Percentiles rank a stretch among this genome's conserved stretches.
Conservation (phyloP, 1,140 invertebrate species). For the Listronotus bonariensis region DNA sequence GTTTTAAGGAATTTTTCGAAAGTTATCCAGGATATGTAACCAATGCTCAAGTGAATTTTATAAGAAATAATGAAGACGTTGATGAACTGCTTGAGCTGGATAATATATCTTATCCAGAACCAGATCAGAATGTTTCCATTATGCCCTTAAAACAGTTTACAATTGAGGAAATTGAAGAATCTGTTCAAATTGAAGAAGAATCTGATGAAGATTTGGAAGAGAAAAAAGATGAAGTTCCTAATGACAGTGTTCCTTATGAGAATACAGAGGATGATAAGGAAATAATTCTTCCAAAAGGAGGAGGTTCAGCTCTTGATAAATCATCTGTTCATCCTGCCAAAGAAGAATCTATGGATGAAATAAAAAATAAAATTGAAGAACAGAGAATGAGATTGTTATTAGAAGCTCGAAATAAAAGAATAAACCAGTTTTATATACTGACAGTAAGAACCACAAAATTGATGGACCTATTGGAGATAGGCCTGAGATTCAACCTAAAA, state of each 20-base stretch:
- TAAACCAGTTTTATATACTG: constrained; percentile 5
- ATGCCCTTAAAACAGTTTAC: constrained; percentile 39
- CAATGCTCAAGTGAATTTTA: constrained; percentile 65
- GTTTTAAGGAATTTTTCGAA: constrained; percentile 80
- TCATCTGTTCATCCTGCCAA: not conserved
- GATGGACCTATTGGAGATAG: constrained; percentile 13
- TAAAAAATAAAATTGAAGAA: constrained; percentile 30
- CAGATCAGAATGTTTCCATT: constrained; percentile 18
- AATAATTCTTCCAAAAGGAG: constrained; percentile 13
- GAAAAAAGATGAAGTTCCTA: constrained; percentile 15
- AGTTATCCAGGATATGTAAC: constrained; percentile 77
- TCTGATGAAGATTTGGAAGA: constrained; percentile 14
- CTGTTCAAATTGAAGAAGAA: constrained; percentile 18
- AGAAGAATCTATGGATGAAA: constrained; percentile 12
- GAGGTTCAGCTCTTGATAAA: constrained; percentile 14
- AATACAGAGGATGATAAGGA: not conserved
- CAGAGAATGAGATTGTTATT: constrained; percentile 17
- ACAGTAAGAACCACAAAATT: constrained; percentile 12
- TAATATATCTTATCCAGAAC: constrained; percentile 45
- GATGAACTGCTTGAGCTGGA: constrained; percentile 55
- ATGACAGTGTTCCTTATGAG: constrained; percentile 4
- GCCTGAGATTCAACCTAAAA: constrained; percentile 1
- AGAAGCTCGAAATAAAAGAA: constrained; percentile 36
- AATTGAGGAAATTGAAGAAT: constrained; percentile 29
- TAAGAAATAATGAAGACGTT: constrained; percentile 53